Percentiles rank a stretch among this genome's conserved stretches.
Evolutionary conservation across 2,797 vertebrate species (phyloP).

Genomic region (Chloroceryle inda): DNA sequence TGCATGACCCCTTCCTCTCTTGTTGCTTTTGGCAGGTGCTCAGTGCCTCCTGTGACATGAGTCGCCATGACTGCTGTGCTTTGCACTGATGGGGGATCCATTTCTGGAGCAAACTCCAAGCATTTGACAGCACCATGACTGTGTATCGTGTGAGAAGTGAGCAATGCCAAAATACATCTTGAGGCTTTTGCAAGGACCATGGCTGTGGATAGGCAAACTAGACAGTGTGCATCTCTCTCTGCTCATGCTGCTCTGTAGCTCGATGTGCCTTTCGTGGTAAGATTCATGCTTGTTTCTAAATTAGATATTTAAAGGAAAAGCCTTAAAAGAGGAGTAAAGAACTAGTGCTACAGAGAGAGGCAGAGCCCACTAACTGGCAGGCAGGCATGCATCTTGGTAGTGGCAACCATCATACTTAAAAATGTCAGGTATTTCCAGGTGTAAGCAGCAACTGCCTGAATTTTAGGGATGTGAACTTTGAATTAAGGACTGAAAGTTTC

Average conservation of each 20-base stretch:
- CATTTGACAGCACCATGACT: neutral
- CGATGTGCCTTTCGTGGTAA: neutral
- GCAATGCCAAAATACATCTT: neutral
- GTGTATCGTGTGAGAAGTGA: neutral
- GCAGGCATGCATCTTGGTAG: neutral
- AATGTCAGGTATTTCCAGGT: neutral
- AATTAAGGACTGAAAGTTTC: neutral
- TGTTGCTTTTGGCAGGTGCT: neutral
- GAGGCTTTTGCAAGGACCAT: neutral
- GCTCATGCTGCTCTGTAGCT: neutral
- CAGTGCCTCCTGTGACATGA: neutral
- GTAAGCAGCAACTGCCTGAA: neutral
- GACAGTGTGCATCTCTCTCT: neutral
- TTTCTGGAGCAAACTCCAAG: neutral
- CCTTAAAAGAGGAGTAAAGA: neutral
- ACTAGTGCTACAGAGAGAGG: fast-evolving
- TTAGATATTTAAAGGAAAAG: neutral
- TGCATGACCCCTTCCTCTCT: fast-evolving
- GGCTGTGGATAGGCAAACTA: neutral
- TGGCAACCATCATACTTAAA: neutral
- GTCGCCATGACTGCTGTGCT: neutral
- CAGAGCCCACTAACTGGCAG: neutral
- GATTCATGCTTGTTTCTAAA: neutral
- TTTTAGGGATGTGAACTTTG: neutral
- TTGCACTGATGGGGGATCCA: neutral